Evolutionary conservation across 1,140 invertebrate species (phyloP).

Genomic region (Zaprionus nigranus): DNA sequence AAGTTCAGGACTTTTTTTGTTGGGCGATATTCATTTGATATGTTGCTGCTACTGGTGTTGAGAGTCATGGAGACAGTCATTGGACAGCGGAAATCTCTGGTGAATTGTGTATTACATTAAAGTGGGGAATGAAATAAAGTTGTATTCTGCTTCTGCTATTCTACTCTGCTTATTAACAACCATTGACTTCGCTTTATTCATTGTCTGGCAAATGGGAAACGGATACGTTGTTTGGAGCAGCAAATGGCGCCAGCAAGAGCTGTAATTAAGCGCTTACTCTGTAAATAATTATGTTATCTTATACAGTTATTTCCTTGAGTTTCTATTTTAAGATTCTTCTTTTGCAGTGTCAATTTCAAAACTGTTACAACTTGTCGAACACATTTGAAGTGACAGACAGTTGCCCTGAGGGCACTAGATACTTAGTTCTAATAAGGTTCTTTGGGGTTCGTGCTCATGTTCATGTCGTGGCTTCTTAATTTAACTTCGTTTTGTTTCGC

Average conservation of each 20-base stretch:
- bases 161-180: neutral
- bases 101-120: constrained; percentile 3
- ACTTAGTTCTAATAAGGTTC: neutral
- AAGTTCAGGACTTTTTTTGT: constrained; percentile 38
- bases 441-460: neutral
- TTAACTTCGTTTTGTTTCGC: neutral
- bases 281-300: neutral
- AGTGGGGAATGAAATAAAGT: neutral
- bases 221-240: neutral
- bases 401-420: neutral
- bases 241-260: neutral
- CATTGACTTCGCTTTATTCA: neutral
- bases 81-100: neutral
- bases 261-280: neutral
- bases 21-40: constrained; percentile 31
- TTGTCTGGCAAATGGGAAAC: neutral
- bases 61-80: neutral
- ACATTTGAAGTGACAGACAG: neutral
- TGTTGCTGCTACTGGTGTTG: neutral
- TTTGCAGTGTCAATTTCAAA: neutral
- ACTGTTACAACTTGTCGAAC: neutral
- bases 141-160: neutral
- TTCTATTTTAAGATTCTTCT: neutral
- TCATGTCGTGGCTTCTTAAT: constrained; percentile 6
- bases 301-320: neutral